Evolutionary conservation across 2,888 invertebrate genomes (phyloP).

Genomic region (Synergus japonicus): DNA sequence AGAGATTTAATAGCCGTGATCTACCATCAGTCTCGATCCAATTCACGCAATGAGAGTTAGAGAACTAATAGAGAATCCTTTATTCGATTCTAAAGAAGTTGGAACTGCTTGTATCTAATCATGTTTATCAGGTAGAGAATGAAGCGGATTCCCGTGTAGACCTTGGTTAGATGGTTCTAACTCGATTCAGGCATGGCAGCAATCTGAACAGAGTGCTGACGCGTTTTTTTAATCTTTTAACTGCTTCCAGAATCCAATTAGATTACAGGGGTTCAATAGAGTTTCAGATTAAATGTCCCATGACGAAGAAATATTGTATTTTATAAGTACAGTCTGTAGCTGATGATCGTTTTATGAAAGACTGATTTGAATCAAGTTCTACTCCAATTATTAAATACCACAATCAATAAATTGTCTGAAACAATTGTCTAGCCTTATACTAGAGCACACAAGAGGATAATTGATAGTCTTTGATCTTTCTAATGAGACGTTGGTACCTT

Average conservation of each 20-base stretch:
- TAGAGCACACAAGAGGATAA: constrained; percentile 31
- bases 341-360: background rate
- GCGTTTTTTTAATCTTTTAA: background rate
- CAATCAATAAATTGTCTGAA: background rate
- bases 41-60: background rate
- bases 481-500: constrained; percentile 37
- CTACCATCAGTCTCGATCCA: background rate
- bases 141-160: background rate
- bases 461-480: constrained; percentile 21
- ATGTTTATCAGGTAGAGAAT: background rate
- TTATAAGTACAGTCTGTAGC: background rate
- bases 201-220: background rate
- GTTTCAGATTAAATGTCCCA: background rate
- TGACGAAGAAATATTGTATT: background rate
- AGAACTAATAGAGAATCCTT: background rate
- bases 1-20: constrained; percentile 44
- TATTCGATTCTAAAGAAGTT: background rate
- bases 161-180: background rate
- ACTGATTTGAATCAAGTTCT: background rate
- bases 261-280: background rate
- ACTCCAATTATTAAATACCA: background rate
- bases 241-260: background rate
- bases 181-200: background rate
- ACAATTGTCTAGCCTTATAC: background rate
- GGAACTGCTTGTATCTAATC: background rate